Percentiles rank a stretch among this genome's conserved stretches.
Evolutionary conservation across 2,797 vertebrate genomes (phyloP).

Genomic region (Acanthis flammea): DNA sequence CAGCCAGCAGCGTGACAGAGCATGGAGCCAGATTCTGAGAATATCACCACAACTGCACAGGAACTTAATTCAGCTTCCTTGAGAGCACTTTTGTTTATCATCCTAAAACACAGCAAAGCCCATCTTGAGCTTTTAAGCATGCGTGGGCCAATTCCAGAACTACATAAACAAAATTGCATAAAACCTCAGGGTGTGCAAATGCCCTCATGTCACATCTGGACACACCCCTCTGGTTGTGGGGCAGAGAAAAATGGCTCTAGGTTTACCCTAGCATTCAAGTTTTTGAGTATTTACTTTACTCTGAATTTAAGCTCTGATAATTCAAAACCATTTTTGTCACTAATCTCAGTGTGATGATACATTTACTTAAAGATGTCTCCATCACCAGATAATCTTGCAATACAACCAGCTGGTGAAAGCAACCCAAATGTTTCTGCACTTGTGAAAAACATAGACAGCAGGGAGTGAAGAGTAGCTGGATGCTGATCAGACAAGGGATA

Average conservation of each 20-base stretch:
- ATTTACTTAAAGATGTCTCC: background rate
- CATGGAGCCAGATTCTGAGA: background rate
- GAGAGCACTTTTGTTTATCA: conserved; percentile 1
- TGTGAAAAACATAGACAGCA: background rate
- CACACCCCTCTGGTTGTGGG: background rate
- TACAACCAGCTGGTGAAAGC: background rate
- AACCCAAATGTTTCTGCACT: background rate
- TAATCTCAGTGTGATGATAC: background rate
- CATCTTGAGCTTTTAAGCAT: background rate
- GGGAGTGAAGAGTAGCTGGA: background rate
- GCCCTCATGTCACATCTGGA: background rate
- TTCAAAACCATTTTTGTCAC: background rate
- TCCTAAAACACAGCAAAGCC: background rate
- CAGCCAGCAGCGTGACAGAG: background rate
- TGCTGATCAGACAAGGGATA: background rate
- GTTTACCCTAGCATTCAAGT: background rate
- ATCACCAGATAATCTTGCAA: background rate
- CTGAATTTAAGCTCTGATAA: background rate
- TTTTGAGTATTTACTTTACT: background rate
- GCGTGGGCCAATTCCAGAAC: background rate
- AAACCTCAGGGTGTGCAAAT: background rate
- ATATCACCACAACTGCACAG: background rate
- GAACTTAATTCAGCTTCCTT: background rate
- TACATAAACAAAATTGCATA: background rate
- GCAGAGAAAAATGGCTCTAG: background rate